Conservation (phyloP, 2,888 invertebrate species). For the Crocallis elinguaria region DNA sequence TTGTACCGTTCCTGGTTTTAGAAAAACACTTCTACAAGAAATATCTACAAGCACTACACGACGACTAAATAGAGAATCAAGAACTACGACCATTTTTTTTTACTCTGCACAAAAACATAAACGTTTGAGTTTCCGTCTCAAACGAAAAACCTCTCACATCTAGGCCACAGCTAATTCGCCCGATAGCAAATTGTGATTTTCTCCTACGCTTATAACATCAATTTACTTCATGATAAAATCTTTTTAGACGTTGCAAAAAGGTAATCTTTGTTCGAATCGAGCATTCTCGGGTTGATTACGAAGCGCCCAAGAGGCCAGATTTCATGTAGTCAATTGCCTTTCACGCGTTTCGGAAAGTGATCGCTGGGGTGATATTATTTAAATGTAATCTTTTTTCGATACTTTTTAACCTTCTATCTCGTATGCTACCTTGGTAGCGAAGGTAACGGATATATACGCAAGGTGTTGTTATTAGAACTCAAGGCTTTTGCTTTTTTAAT, state of each 20-base stretch:
- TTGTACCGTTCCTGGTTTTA: too few species aligned
- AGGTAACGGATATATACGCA: background rate
- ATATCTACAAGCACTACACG: too few species aligned
- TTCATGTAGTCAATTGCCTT: constrained; percentile 77
- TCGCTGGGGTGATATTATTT: constrained; percentile 83
- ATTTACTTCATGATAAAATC: constrained; percentile 78
- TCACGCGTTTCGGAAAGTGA: constrained; percentile 78
- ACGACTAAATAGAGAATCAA: too few species aligned
- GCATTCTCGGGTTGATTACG: constrained; percentile 77
- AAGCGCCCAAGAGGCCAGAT: constrained; percentile 79
- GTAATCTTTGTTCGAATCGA: constrained; percentile 74
- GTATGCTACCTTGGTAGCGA: constrained; percentile 29
- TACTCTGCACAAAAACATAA: background rate
- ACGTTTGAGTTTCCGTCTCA: constrained; percentile 3
- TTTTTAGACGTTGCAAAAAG: constrained; percentile 76
- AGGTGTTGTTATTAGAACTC: background rate
- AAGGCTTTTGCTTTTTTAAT: background rate
- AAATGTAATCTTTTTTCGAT: constrained; percentile 84
- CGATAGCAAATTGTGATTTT: constrained; percentile 80
- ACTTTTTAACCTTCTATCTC: constrained; percentile 67
- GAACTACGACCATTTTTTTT: too few species aligned
- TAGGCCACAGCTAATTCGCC: constrained; percentile 65
- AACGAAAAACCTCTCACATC: constrained; percentile 18
- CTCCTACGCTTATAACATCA: constrained; percentile 69
- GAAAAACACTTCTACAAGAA: too few species aligned